Evolutionary conservation across 2,888 invertebrate species (phyloP), one percentile per base, ranked within the genome.

Genomic region (Dryobotodes eremita): DNA sequence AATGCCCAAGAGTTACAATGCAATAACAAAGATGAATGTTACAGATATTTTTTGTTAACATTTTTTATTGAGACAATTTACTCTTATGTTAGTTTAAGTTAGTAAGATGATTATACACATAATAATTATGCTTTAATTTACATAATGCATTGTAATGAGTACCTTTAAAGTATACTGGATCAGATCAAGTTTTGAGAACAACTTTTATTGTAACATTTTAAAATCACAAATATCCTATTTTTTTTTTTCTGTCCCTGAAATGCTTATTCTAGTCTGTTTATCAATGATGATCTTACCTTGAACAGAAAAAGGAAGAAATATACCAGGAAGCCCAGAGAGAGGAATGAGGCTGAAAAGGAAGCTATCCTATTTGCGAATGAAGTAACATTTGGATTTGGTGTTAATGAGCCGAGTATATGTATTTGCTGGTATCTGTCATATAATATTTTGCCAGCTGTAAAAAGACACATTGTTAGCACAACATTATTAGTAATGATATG

Each of bases 391-490:
- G 97, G 96, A 88, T 96, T 96, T 85, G 94, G 91, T 93, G 96
- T 96, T 96, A 96, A 93, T 93, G 97, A 95, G 87, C 96, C 95
- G 89, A 97, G 91, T 88, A 96, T 94, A 92, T 96, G 93, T 83
- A 98, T 96, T 92, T 97, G 97, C 92, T 97, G 97, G 95, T 97
- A 97, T 91, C 98, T 96, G 90, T 98, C 96, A 95, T 97, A 98
- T 85, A 98, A 95, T 87, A 97, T 97, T 92, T 97, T 95, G 86
- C 97, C 97, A 93, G 97, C 98, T 98, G 97, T 92, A 94, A 95
- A 94, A 93, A 93, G 93, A 90, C 69, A 84, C 68, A 71, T 62
- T 83, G 90, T 89, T 89, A 89, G 89, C 86, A 89, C 88, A 84
- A 75, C 86, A 80, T 46, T 71, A 89, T 89, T 89, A 89, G 83